phyloP scores from a whole-genome alignment of 1,140 invertebrate species.

The Coelopa frigida region DNA sequence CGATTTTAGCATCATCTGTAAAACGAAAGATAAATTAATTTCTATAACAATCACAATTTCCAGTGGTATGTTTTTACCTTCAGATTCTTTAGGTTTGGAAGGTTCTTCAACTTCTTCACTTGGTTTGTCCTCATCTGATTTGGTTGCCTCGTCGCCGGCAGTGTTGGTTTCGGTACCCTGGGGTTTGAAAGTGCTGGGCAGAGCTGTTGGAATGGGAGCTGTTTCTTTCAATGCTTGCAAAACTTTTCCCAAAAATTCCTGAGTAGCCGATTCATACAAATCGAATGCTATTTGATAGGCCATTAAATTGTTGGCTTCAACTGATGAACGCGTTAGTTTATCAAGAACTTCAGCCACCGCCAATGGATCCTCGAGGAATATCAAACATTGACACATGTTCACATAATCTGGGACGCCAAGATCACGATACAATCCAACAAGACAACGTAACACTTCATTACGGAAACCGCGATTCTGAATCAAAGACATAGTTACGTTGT shows the following conservation, averaged over 20 bases:
- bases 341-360: slow-evolving; percentile 87
- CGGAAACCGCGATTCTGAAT: slow-evolving; percentile 90
- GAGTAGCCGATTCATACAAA: slow-evolving; percentile 97
- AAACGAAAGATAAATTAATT: background rate
- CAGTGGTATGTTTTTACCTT: slow-evolving; percentile 15
- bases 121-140: slow-evolving; percentile 46
- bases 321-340: slow-evolving; percentile 71
- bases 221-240: slow-evolving; percentile 72
- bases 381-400: slow-evolving; percentile 93
- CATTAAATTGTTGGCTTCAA: slow-evolving; percentile 73
- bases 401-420: slow-evolving; percentile 87
- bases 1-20: slow-evolving; percentile 32
- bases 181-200: slow-evolving; percentile 64
- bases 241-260: slow-evolving; percentile 90
- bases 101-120: slow-evolving; percentile 47
- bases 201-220: slow-evolving; percentile 73
- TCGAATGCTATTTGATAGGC: slow-evolving; percentile 99
- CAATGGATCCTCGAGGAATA: slow-evolving; percentile 89
- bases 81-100: slow-evolving; percentile 31
- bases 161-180: slow-evolving; percentile 44
- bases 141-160: slow-evolving; percentile 43
- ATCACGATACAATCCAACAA: slow-evolving; percentile 85
- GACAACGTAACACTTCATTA: slow-evolving; percentile 75
- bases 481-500: slow-evolving; percentile 91
- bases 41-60: background rate